phyloP scores from a whole-genome alignment of 2,888 invertebrate species.

The Carterocephalus palaemon region DNA sequence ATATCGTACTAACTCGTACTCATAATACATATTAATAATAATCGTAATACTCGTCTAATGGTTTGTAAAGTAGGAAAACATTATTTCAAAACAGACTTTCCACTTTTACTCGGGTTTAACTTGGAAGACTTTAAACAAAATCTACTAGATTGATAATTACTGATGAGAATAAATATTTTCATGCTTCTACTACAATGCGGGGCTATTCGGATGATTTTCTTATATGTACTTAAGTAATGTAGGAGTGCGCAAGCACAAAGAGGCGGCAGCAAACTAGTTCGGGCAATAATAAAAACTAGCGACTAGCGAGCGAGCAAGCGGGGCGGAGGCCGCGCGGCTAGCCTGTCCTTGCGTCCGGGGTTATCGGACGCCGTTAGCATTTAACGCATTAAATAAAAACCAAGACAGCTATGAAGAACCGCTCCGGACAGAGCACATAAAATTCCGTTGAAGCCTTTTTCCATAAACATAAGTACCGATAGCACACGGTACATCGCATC shows the following conservation, averaged over 20 bases:
- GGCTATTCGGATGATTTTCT: too few relatives aligned
- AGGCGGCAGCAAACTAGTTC: conserved; percentile 23
- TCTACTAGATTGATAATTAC: too few relatives aligned
- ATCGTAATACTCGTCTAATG: too few relatives aligned
- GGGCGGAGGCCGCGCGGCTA: conserved; percentile 36
- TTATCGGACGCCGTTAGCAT: conserved; percentile 76
- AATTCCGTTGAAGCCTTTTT: conserved; percentile 75
- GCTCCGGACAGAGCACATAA: conserved; percentile 64
- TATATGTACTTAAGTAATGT: not conserved
- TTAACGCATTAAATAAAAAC: conserved; percentile 67
- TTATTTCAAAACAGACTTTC: too few relatives aligned
- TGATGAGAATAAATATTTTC: too few relatives aligned
- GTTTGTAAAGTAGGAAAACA: too few relatives aligned
- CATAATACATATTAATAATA: too few relatives aligned
- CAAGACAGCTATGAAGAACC: conserved; percentile 71
- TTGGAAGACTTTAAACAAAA: too few relatives aligned
- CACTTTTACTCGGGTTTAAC: too few relatives aligned
- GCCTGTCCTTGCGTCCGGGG: conserved; percentile 70
- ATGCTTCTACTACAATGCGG: too few relatives aligned
- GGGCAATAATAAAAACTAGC: conserved; percentile 44
- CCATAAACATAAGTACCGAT: conserved; percentile 62
- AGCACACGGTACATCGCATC: conserved; percentile 58
- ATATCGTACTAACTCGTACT: too few relatives aligned
- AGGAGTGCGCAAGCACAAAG: conserved; percentile 1
- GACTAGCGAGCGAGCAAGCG: conserved; percentile 39